Percentiles rank a stretch among this genome's conserved stretches.
phyloP scores from a whole-genome alignment of 2,113 vertebrate genomes.

The Petrocephalus zakoni region DNA sequence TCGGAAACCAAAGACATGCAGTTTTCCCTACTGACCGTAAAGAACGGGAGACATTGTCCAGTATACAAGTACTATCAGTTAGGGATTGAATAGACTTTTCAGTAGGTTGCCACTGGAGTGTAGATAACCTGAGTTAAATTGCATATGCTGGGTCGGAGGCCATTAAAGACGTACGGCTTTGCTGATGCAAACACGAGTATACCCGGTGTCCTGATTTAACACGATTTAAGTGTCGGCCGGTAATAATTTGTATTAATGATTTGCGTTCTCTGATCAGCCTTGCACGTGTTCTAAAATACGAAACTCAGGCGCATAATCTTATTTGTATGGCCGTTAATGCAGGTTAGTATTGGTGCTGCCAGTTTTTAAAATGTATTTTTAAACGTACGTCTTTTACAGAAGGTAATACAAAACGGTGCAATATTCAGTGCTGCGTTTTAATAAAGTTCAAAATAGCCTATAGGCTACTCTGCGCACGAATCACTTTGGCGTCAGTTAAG shows the following conservation, averaged over 20 bases:
- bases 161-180: constrained; percentile 13
- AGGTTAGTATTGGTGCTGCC: neutral
- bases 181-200: neutral
- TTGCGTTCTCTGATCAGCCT: neutral
- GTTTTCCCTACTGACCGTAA: neutral
- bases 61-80: constrained; percentile 21
- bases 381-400: neutral
- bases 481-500: neutral
- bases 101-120: neutral
- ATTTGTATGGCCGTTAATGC: neutral
- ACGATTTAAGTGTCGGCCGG: too few relatives aligned
- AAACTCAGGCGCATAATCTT: neutral
- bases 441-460: neutral
- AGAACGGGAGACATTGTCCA: constrained; percentile 34
- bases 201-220: neutral
- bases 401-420: neutral
- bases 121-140: constrained; percentile 27
- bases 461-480: neutral
- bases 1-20: neutral
- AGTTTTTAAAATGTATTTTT: neutral
- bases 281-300: neutral
- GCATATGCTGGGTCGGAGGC: constrained; percentile 27
- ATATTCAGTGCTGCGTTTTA: neutral
- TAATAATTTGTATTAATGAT: neutral
- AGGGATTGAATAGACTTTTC: constrained; percentile 25